Evolutionary conservation across 2,113 vertebrate species (phyloP), one percentile per base, ranked within the genome.

Genomic region (Casuarius casuarius): DNA sequence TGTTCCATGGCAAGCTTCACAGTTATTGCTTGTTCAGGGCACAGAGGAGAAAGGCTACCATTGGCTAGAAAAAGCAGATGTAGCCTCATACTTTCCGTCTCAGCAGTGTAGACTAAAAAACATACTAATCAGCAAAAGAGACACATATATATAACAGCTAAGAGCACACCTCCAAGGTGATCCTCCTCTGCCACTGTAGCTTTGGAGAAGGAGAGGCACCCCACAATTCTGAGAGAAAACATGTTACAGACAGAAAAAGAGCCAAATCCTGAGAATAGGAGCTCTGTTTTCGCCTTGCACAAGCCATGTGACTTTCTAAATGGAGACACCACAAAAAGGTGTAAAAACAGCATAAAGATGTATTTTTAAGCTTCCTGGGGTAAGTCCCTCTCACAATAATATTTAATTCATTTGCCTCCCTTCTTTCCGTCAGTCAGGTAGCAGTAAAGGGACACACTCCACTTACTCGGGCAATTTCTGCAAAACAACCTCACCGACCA

Each of bases 151-250:
- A 1, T 13, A 26, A 51, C 12, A 70, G 65, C 28, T 12, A 22
- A 70, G 29, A 80, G 33, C 35, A 0, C 17, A 66, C 13, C 12
- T 26, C 10, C 35, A 40, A 46, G 17, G 59, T 15, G 19, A 40
- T 48, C 62, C 4, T 56, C 61, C n/a, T 79, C 86, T 73, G 59
- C 22, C 28, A 10, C 28, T 79, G 46, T 8, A 62, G 28, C 5
- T 12, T 25, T 14, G 0, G 1, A 3, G 58, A 51, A 11, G 3
- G 12, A 21, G 7, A 26, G 4, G 11, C 10, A 29, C 23, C 5
- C 14, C 12, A 29, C 1, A 4, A n/a, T 3, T 28, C n/a, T 61
- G 58, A 83, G 8, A 73, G 0, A 33, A 59, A 59, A 59, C 56
- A 33, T 1, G 54, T 72, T 38, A 33, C 12, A 4, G 8, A 20